phyloP scores from a whole-genome alignment of 2,888 invertebrate species.

The Andrena chrysosceles region DNA sequence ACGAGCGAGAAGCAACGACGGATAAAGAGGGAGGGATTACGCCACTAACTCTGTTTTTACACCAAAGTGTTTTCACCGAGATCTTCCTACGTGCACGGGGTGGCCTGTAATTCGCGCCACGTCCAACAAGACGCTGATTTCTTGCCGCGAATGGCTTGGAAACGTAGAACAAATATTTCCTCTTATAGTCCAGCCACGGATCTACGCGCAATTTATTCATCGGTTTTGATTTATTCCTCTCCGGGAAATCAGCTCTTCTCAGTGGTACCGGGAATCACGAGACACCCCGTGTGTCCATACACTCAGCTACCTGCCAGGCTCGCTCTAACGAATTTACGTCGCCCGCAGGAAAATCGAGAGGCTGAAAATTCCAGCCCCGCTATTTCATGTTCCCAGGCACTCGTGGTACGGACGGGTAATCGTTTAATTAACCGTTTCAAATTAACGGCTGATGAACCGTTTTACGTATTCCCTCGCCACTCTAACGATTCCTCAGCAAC shows the following conservation, averaged over 20 bases:
- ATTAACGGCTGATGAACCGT: neutral
- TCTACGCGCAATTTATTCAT: too few relatives aligned
- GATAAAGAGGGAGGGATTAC: conserved; percentile 73
- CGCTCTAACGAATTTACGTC: conserved; percentile 41
- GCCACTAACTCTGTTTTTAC: conserved; percentile 80
- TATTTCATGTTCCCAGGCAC: neutral
- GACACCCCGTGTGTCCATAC: neutral
- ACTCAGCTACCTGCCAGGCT: neutral
- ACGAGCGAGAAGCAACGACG: conserved; percentile 11
- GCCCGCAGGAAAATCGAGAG: conserved; percentile 25
- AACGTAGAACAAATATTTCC: too few relatives aligned
- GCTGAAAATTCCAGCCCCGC: conserved; percentile 17
- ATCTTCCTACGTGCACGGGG: conserved; percentile 57
- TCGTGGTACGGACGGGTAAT: conserved; percentile 19
- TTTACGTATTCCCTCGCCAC: neutral
- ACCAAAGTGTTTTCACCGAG: conserved; percentile 75
- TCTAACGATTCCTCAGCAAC: neutral
- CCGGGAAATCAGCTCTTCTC: neutral
- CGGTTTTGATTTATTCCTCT: neutral
- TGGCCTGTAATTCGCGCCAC: conserved; percentile 4
- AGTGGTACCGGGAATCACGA: neutral
- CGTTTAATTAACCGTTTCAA: conserved; percentile 22
- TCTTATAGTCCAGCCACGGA: too few relatives aligned
- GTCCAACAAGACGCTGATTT: neutral
- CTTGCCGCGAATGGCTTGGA: too few relatives aligned